These are phyloP conservation scores for Trinectes maculatus DNA, from an alignment of 2,113 vertebrate species.

Conservation along the genomic window DNA sequence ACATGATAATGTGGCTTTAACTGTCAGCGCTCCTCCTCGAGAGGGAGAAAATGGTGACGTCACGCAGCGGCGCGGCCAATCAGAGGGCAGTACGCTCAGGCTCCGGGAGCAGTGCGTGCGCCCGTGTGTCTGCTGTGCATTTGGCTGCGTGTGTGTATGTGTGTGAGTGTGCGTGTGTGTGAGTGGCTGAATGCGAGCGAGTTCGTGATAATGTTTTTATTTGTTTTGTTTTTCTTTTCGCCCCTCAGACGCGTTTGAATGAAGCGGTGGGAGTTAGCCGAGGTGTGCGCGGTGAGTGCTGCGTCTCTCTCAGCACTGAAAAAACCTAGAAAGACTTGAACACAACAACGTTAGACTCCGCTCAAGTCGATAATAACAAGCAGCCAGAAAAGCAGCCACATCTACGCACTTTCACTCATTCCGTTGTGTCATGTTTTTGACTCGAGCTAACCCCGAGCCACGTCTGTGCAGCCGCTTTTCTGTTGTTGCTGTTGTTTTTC, in stretches of 20 bases:
- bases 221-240: neutral
- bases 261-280: neutral
- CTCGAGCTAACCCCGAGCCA: conserved; percentile 20
- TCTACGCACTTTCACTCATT: conserved; percentile 56
- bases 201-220: neutral
- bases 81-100: conserved; percentile 38
- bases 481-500: neutral
- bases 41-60: conserved; percentile 56
- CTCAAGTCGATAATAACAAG: conserved; percentile 56
- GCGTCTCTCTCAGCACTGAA: too few species aligned
- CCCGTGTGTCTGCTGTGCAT: conserved; percentile 49
- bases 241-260: conserved; percentile 12
- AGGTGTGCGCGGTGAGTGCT: conserved; percentile 10
- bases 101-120: conserved; percentile 50
- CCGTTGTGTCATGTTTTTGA: conserved; percentile 16
- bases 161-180: conserved; percentile 54
- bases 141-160: conserved; percentile 62
- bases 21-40: conserved; percentile 48
- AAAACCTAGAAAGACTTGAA: neutral
- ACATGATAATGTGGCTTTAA: conserved; percentile 73
- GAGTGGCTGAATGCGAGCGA: conserved; percentile 57
- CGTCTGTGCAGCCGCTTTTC: neutral
- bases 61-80: conserved; percentile 69
- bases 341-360: conserved; percentile 32
- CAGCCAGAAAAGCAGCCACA: conserved; percentile 53